Evolutionary conservation across 2,797 vertebrate genomes (phyloP).

Genomic region (Nyctalus aviator): DNA sequence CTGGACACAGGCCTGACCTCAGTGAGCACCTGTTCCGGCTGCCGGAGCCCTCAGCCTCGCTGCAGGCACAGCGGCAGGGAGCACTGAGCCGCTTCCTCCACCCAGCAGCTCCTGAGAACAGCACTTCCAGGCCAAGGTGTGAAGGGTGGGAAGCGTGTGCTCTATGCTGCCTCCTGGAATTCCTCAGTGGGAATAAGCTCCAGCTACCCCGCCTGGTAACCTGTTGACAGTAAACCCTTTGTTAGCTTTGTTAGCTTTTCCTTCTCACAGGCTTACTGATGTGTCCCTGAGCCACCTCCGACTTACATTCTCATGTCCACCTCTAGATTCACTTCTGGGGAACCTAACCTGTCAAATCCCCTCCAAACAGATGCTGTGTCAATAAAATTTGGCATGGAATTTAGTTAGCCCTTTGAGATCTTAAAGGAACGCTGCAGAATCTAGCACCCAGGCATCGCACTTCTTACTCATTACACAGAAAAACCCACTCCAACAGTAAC

Average conservation of each 20-base stretch:
- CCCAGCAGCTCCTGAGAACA: background rate
- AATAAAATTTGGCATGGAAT: constrained; percentile 48
- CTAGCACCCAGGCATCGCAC: background rate
- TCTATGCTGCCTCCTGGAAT: background rate
- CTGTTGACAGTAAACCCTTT: background rate
- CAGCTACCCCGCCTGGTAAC: background rate
- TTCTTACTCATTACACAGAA: background rate
- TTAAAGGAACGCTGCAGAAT: no score
- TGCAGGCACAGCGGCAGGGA: background rate
- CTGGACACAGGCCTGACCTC: background rate
- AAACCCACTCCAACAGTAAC: background rate
- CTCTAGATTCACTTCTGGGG: background rate
- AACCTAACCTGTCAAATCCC: background rate
- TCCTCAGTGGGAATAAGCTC: background rate
- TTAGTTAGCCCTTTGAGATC: background rate
- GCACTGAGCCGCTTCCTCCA: background rate
- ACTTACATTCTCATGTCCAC: background rate
- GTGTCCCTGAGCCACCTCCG: background rate
- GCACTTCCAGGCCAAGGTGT: no score
- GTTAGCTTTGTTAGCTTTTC: background rate
- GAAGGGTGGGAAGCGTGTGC: background rate
- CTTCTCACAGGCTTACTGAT: background rate
- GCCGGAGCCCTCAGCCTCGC: background rate
- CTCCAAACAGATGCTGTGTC: constrained; percentile 34
- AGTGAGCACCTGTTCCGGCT: no score